Conservation (phyloP, 2,113 vertebrate species). For the Chaetodon trifascialis region DNA sequence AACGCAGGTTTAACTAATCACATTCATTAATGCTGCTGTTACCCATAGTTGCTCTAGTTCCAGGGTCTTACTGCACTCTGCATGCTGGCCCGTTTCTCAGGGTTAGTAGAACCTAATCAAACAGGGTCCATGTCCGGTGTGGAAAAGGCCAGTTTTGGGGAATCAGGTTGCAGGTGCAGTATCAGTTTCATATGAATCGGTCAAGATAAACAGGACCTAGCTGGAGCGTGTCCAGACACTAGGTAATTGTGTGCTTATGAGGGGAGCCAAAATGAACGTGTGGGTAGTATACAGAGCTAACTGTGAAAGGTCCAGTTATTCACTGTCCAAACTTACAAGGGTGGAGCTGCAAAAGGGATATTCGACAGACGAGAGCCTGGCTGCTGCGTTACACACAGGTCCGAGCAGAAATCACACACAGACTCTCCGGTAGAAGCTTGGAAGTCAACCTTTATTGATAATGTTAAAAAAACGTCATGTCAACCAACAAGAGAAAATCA, state of each 20-base stretch:
- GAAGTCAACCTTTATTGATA: constrained; percentile 86
- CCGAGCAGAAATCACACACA: constrained; percentile 33
- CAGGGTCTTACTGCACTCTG: not conserved
- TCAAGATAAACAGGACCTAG: not conserved
- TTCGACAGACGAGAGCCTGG: not conserved
- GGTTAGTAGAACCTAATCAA: not conserved
- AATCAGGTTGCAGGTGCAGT: not conserved
- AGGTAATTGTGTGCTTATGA: not conserved
- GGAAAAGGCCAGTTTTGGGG: not conserved
- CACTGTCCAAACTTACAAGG: constrained; percentile 3
- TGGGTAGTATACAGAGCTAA: constrained; percentile 8
- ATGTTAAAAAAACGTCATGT: constrained; percentile 73
- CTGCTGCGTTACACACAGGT: not conserved
- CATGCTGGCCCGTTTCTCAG: not conserved
- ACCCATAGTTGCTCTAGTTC: too few relatives aligned
- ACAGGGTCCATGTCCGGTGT: not conserved
- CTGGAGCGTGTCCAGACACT: not conserved
- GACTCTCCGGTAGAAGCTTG: constrained; percentile 70
- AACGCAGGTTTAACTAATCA: too few relatives aligned
- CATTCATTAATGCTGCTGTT: not conserved
- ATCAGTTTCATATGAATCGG: not conserved
- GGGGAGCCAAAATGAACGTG: not conserved
- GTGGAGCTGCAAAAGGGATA: constrained; percentile 18
- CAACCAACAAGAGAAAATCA: constrained; percentile 61
- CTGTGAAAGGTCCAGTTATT: constrained; percentile 27